Base-by-base conservation (phyloP, 2,113 vertebrate species). In the Pristiophorus japonicus region DNA sequence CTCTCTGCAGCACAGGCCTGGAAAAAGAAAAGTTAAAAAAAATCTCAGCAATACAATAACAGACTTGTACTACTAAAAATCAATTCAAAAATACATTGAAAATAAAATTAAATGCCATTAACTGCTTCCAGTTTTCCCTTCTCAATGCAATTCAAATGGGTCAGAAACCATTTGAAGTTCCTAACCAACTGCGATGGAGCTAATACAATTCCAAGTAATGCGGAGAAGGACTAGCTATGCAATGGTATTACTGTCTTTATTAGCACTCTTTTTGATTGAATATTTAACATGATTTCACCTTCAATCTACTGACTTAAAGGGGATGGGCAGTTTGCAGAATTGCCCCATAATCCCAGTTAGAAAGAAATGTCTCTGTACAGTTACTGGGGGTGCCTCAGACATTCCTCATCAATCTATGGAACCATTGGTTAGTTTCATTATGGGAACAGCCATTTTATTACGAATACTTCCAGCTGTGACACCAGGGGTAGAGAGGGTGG, bases 1-100 rank as follows among this genome's bases (percentile, higher is more conserved):
- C 99, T 99, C 97, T 99, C 99, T 96, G 99, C 99, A 97, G 98
- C 98, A 97, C 98, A 99, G 96, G 98, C 98, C 99, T 99, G 97
- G 97, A 27, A 18, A 95, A 94, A 95, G 6, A 18, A 96, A 45
- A 12, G 20, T n/a, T 63, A 92, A 38, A 65, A 63, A 34, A 8
- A 24, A 94, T 8, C 11, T 70, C 42, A 94, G 22, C 67, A 70
- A 51, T 51, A n/a, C 8, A 70, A 8, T 27, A 94, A 47, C 16
- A 47, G 85, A 67, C 65, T 67, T 94, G 2, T 67, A 14, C n/a
- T 42, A 7, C 38, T 67, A 45, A 4, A 27, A 47, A 67, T 92
- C 27, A 55, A 94, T 27, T 66, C 20, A 94, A 67, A 65, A 94
- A 51, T 42, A 12, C 47, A 87, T 8, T 51, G 24, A 27, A 51